Percentiles rank a stretch among this genome's conserved stretches.
Evolutionary conservation across 2,113 vertebrate species (phyloP).

Genomic region (Cyanoliseus patagonus): DNA sequence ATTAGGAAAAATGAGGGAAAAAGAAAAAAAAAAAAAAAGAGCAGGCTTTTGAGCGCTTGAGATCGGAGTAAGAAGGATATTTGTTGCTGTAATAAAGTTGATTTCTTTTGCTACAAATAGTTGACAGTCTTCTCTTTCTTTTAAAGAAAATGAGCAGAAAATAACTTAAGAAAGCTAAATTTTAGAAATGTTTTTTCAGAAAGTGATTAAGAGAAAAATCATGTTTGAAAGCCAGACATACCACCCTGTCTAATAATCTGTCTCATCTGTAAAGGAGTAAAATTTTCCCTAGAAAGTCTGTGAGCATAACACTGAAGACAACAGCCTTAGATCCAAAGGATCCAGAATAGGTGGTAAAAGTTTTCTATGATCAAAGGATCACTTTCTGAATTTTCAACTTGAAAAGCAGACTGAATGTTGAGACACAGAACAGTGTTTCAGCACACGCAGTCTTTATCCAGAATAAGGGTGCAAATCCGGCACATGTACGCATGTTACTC

Average conservation of each 20-base stretch:
- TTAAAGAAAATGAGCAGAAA: background rate
- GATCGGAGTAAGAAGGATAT: background rate
- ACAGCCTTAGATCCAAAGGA: background rate
- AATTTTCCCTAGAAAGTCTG: background rate
- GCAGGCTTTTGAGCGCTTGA: background rate
- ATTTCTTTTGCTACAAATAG: background rate
- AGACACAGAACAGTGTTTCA: background rate
- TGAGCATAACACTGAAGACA: background rate
- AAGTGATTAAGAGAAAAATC: background rate
- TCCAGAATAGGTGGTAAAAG: background rate
- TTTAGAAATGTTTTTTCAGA: background rate
- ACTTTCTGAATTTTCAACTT: background rate
- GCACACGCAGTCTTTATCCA: accelerated
- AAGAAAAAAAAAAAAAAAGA: background rate
- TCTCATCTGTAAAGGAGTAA: background rate
- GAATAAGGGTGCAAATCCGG: accelerated
- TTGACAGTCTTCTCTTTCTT: background rate
- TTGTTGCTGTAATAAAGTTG: background rate
- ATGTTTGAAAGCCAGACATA: background rate
- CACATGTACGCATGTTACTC: accelerated
- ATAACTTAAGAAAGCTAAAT: background rate
- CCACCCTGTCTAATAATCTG: background rate
- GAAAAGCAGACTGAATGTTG: background rate
- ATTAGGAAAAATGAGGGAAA: background rate
- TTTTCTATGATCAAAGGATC: background rate